Base-by-base conservation (phyloP, 2,888 invertebrate species). In the Idaea aversata region DNA sequence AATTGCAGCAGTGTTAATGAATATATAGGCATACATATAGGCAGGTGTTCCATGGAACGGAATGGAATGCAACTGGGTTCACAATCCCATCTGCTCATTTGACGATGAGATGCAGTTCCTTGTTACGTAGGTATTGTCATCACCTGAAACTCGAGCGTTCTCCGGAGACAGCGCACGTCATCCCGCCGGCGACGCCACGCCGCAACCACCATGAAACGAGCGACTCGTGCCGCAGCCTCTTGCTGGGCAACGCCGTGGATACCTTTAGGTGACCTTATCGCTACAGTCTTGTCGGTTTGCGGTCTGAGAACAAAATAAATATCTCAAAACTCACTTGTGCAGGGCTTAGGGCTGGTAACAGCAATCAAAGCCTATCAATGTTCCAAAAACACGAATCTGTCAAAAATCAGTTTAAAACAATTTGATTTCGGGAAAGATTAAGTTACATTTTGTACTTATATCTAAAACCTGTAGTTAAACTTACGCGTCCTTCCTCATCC, bases 131-230 rank as follows among this genome's bases (percentile, higher is more conserved):
- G 57, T 35, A 35, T 58, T 13, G 34, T 7, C 34, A 15, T 36
- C 13, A 88, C 90, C 80, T 94, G 88, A 16, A 84, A 81, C 66
- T 92, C 91, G 63, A 94, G 82, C 5, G 91, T 93, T 73, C 84
- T 86, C 63, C 91, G 81, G 13, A 94, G 80, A 59, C 91, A 89
- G 1, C 83, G 80, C 58, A 93, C 83, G 67, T 94, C 94, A 60
- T 88, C 86, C 36, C 94, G 86, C 35, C 94, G 88, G 4, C 88
- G 84, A 38, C 94, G 82, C 94, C 94, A 94, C 0, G 93, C 93
- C 59, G 90, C 88, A 62, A 94, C 71, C 74, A 93, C 76, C 83
- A 94, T 87, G 72, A 92, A 88, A 65, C 86, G 85, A 34, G 88
- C 91, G 59, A 94, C 84, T 62, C 85, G 80, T 13, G 83, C 85